phyloP scores from a whole-genome alignment of 2,113 vertebrate genomes.

The Geococcyx californianus region DNA sequence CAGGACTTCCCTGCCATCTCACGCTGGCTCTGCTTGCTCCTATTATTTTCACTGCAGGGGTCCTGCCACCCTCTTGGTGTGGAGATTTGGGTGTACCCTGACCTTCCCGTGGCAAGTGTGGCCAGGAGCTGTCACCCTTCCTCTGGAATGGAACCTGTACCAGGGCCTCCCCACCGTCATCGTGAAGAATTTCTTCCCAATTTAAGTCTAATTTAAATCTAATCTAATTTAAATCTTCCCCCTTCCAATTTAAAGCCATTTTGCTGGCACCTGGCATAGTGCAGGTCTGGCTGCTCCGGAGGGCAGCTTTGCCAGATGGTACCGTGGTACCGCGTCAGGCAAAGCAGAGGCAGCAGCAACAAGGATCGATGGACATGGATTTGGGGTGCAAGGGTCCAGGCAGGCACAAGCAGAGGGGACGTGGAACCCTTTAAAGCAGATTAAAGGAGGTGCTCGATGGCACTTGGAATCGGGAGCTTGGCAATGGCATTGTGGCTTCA shows the following conservation, averaged over 20 bases:
- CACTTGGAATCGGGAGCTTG: not conserved
- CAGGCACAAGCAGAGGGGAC: not conserved
- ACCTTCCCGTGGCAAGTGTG: fast-evolving
- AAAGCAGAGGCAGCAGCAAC: not conserved
- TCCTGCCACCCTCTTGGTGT: not conserved
- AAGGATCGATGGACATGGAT: not conserved
- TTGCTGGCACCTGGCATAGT: not conserved
- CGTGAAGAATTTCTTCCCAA: too few species aligned
- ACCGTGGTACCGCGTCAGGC: fast-evolving
- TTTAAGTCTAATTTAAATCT: too few species aligned
- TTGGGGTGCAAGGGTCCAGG: not conserved
- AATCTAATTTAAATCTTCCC: too few species aligned
- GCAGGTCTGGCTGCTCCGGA: not conserved
- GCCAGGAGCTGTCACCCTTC: too few species aligned
- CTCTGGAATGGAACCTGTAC: too few species aligned
- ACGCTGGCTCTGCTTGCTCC: not conserved
- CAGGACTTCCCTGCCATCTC: fast-evolving
- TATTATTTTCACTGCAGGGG: not conserved
- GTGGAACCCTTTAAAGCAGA: not conserved
- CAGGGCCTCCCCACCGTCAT: too few species aligned
- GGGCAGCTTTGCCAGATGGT: too few species aligned
- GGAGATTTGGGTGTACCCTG: not conserved
- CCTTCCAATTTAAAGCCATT: not conserved
- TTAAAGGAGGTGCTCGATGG: not conserved
- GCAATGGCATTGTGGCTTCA: not conserved